These are phyloP conservation scores for Peromyscus californicus DNA, from an alignment of 2,113 vertebrate genomes.

Conservation along the genomic window DNA sequence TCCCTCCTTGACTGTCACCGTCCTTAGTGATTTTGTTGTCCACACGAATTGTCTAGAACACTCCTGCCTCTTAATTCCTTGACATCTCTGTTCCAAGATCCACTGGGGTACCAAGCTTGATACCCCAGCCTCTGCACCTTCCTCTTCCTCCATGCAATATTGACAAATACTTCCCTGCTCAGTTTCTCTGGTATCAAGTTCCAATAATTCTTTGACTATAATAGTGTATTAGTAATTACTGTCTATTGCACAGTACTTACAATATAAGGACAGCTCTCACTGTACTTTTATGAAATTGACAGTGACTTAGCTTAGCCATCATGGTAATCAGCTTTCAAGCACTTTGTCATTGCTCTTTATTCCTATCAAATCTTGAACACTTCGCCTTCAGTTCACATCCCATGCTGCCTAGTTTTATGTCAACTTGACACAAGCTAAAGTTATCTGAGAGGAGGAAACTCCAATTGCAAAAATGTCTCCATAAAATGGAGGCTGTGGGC, in stretches of 20 bases:
- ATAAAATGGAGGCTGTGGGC: neutral
- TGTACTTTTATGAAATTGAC: neutral
- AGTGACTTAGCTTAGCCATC: neutral
- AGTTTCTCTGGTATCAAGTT: neutral
- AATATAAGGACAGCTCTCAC: too few species aligned
- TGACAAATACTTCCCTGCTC: neutral
- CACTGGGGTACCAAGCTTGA: neutral
- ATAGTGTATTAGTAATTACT: neutral
- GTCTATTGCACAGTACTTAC: neutral
- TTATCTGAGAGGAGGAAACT: neutral
- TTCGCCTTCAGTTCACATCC: neutral
- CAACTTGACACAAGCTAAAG: neutral
- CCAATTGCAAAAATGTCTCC: neutral
- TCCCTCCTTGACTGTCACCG: too few species aligned
- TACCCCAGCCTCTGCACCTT: neutral
- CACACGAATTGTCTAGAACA: neutral
- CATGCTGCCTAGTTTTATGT: neutral
- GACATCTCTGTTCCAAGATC: neutral
- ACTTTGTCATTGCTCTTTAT: neutral
- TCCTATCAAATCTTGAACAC: neutral
- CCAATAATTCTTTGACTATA: neutral
- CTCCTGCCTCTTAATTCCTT: neutral
- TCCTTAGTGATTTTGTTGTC: neutral
- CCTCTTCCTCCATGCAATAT: too few species aligned
- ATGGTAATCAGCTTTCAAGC: neutral